phyloP scores from a whole-genome alignment of 2,888 invertebrate species.

The Polymixis lichenea region DNA sequence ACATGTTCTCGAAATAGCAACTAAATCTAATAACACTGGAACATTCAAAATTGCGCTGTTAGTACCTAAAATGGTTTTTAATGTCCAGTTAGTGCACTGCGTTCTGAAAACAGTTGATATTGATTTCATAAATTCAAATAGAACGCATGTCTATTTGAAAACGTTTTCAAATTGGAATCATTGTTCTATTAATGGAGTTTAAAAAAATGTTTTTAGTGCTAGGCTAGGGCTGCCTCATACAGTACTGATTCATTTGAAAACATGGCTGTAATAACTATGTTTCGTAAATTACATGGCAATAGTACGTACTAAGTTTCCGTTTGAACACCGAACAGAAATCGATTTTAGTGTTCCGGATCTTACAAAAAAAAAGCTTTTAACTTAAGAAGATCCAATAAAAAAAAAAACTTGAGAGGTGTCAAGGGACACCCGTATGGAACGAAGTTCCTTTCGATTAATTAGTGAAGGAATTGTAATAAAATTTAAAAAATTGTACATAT shows the following conservation, averaged over 20 bases:
- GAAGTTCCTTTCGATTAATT: too few species aligned
- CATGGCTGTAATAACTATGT: background rate
- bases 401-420: too few species aligned
- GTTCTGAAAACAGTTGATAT: slow-evolving; percentile 31
- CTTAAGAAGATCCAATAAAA: too few species aligned
- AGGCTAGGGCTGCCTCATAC: too few species aligned
- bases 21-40: slow-evolving; percentile 32
- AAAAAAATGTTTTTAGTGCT: background rate
- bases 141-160: slow-evolving; percentile 19
- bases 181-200: slow-evolving; percentile 25
- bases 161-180: slow-evolving; percentile 45
- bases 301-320: background rate
- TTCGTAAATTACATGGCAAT: background rate
- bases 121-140: slow-evolving; percentile 35
- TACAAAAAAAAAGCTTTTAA: background rate
- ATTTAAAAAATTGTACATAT: too few species aligned
- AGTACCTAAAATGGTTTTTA: slow-evolving; percentile 27
- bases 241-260: background rate
- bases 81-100: slow-evolving; percentile 16
- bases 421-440: too few species aligned
- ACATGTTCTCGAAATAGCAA: slow-evolving; percentile 31
- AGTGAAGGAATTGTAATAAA: too few species aligned
- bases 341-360: too few species aligned
- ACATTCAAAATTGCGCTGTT: slow-evolving; percentile 33
- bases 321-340: background rate